A percentile compares a stretch with the other conserved stretches of the same genome.
Evolutionary conservation across 2,888 invertebrate species (phyloP).

Genomic region (Amiota mariae): DNA sequence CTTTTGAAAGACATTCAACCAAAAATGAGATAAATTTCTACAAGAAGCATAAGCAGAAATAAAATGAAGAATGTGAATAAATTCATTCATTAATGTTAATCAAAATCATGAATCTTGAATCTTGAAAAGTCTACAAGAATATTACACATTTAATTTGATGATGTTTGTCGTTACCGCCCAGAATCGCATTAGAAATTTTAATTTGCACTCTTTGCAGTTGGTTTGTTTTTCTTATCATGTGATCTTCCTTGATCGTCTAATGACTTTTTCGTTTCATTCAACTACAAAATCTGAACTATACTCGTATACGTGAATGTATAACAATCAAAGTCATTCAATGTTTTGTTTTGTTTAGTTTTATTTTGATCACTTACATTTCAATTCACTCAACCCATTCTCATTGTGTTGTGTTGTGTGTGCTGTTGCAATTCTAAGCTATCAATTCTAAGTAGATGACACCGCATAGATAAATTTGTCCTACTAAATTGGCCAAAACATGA

Average conservation of each 20-base stretch:
- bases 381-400: slow-evolving; percentile 32
- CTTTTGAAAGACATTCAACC: background rate
- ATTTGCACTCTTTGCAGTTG: background rate
- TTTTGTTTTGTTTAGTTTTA: background rate
- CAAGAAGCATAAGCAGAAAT: background rate
- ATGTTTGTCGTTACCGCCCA: background rate
- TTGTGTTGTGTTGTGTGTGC: slow-evolving; percentile 45
- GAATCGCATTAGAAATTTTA: slow-evolving; percentile 25
- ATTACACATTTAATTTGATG: slow-evolving; percentile 23
- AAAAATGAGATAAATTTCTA: background rate
- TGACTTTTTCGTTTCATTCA: slow-evolving; percentile 13
- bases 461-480: slow-evolving; percentile 74
- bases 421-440: slow-evolving; percentile 59
- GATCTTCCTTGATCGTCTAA: background rate
- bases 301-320: slow-evolving; percentile 38
- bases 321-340: slow-evolving; percentile 63
- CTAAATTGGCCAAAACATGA: slow-evolving; percentile 75
- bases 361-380: background rate
- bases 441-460: slow-evolving; percentile 74
- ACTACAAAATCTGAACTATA: too few relatives aligned
- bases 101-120: background rate
- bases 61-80: background rate
- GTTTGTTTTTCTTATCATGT: background rate
- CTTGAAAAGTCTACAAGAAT: background rate
- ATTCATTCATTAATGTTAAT: background rate